Evolutionary conservation across 2,113 vertebrate species (phyloP), one percentile per base, ranked within the genome.

Genomic region (Perca schrenkii): DNA sequence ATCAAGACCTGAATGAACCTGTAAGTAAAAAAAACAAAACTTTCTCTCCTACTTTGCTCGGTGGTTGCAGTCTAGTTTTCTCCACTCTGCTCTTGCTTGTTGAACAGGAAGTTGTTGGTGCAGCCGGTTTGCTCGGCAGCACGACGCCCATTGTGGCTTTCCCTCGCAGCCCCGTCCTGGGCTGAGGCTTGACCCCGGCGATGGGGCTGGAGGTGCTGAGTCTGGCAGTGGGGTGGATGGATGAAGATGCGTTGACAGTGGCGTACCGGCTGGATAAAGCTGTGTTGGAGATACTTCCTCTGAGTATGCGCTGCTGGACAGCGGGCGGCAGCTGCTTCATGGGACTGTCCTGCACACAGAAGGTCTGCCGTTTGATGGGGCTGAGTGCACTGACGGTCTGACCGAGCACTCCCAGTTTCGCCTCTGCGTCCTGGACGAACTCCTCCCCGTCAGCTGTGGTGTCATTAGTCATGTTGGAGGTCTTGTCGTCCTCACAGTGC

Each of bases 281-380:
- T 13, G 31, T 34, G 22, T 3, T 75, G 13, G 68, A 10, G 8
- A 49, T 21, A 14, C 61, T 50, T 22, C 72, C 56, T 43, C 86
- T 72, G 4, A 88, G 71, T 0, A 90, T 77, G 14, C 81, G 64
- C 2, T 90, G 91, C 91, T 94, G 96, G 56, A 94, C 50, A 7
- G 92, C 91, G 0, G 93, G 86, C 0, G 86, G 95, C 36, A 95
- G 94, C 21, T 92, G 89, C 36, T 92, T 95, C 36, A 90, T 54
- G 8, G 95, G 96, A 80, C 95, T 96, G 3, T 96, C 96, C 79
- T 89, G 80, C 50, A 99, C 93, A 49, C 91, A 96, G 90, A 95
- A 99, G 0, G 98, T 99, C 87, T 97, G 96, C 43, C 97, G 93
- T 77, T 97, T 99, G 58, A 95, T 86, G 4, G 97, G 97, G 68